Evolutionary conservation across 1,140 invertebrate species (phyloP).

Genomic region (Brachionus asplanchnoidis): DNA sequence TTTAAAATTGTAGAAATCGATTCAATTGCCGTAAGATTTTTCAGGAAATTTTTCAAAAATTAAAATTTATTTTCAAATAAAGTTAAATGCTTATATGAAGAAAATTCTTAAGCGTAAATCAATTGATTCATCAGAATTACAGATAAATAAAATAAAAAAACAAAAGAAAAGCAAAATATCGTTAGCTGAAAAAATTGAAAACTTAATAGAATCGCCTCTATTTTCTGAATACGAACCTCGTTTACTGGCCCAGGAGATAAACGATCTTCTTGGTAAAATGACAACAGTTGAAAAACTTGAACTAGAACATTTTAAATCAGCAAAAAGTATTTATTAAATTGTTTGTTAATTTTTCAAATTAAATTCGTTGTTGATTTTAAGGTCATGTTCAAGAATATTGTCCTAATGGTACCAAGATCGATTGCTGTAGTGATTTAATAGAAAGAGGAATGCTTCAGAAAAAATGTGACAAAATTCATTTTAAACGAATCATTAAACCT

Average conservation of each 20-base stretch:
- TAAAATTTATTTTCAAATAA: neutral
- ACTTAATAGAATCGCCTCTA: neutral
- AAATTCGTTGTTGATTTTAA: neutral
- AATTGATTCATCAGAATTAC: neutral
- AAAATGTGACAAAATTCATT: constrained; percentile 83
- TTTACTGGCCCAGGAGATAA: neutral
- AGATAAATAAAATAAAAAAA: neutral
- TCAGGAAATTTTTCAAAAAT: neutral
- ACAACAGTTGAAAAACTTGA: constrained; percentile 32
- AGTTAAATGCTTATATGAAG: constrained; percentile 1
- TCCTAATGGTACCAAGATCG: constrained; percentile 1
- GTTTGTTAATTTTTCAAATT: neutral
- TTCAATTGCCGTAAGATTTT: neutral
- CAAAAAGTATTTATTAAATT: neutral
- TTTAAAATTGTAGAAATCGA: neutral
- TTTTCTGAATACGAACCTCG: constrained; percentile 1
- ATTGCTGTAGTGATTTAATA: neutral
- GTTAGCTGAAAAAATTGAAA: neutral
- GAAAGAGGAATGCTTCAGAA: constrained; percentile 43
- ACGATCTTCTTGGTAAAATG: constrained; percentile 2
- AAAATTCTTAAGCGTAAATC: constrained; percentile 13
- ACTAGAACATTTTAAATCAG: constrained; percentile 37
- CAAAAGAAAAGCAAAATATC: neutral
- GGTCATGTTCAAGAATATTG: constrained; percentile 42
- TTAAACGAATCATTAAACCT: constrained; percentile 91